Percentiles rank a stretch among this genome's conserved stretches.
Evolutionary conservation across 2,888 invertebrate species (phyloP).

Genomic region (Mimumesa dahlbomi): DNA sequence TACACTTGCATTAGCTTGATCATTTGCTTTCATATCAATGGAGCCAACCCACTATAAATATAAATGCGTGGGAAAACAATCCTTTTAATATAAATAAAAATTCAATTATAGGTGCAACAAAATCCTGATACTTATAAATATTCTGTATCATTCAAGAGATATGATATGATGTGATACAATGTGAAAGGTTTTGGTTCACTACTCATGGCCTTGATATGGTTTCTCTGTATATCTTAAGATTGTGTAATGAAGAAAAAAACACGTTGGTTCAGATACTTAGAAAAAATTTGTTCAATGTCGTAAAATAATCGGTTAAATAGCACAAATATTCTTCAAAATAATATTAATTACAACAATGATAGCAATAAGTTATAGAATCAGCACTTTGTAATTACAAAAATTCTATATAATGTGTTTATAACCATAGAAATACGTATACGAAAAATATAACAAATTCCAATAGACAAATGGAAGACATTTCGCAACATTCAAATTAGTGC

Average conservation of each 20-base stretch:
- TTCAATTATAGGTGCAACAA: not conserved
- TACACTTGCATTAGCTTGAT: slow-evolving; percentile 93
- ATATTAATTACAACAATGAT: too few relatives aligned
- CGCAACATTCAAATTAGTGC: not conserved
- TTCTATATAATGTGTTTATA: too few relatives aligned
- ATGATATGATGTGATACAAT: not conserved
- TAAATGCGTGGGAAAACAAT: not conserved
- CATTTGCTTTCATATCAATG: slow-evolving; percentile 91
- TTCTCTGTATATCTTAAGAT: slow-evolving; percentile 18
- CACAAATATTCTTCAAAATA: too few relatives aligned
- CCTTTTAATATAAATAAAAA: slow-evolving; percentile 7
- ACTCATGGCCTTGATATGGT: slow-evolving; percentile 54
- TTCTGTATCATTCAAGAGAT: not conserved
- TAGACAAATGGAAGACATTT: not conserved
- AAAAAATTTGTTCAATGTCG: not conserved
- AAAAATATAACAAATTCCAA: not conserved
- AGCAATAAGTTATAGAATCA: too few relatives aligned
- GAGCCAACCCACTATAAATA: slow-evolving; percentile 90
- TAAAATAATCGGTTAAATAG: too few relatives aligned
- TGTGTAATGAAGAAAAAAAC: too few relatives aligned
- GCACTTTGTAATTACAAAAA: too few relatives aligned
- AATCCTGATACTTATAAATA: not conserved
- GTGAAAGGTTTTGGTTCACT: slow-evolving; percentile 55
- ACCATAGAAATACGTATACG: too few relatives aligned
- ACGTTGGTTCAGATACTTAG: not conserved